A percentile compares a stretch with the other conserved stretches of the same genome.
Conservation (phyloP, 2,797 vertebrate genomes). For the Galago senegalensis region DNA sequence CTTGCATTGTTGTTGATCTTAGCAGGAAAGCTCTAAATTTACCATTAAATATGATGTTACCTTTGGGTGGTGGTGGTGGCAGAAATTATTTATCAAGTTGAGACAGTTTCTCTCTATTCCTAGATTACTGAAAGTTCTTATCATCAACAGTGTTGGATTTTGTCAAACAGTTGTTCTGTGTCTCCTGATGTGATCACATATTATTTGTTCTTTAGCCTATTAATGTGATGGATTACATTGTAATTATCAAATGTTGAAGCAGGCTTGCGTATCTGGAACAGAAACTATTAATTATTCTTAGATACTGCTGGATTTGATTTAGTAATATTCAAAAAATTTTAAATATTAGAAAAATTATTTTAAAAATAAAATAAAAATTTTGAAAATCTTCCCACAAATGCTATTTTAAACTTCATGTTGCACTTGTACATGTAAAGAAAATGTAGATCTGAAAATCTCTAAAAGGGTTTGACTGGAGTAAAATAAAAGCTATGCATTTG, state of each 20-base stretch:
- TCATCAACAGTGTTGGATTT: not conserved
- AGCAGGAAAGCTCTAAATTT: not conserved
- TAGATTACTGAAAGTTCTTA: not conserved
- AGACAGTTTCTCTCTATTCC: not conserved
- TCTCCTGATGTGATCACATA: not conserved
- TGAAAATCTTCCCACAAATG: not conserved
- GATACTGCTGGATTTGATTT: not conserved
- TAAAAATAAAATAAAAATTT: not conserved
- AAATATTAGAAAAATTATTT: too few species aligned
- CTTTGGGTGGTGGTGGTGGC: not conserved
- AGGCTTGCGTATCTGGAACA: not conserved
- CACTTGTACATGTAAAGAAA: not conserved
- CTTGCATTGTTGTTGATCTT: not conserved
- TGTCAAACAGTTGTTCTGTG: not conserved
- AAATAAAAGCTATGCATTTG: not conserved
- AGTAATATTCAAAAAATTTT: not conserved
- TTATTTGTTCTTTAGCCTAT: not conserved
- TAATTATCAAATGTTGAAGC: not conserved
- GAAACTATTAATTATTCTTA: not conserved
- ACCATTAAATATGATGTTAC: not conserved
- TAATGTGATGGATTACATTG: not conserved
- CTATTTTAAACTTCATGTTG: not conserved
- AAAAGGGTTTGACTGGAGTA: not conserved
- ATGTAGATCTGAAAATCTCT: not conserved
- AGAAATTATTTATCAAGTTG: not conserved